Evolutionary conservation across 2,888 invertebrate species (phyloP).

Genomic region (Agrochola circellaris): DNA sequence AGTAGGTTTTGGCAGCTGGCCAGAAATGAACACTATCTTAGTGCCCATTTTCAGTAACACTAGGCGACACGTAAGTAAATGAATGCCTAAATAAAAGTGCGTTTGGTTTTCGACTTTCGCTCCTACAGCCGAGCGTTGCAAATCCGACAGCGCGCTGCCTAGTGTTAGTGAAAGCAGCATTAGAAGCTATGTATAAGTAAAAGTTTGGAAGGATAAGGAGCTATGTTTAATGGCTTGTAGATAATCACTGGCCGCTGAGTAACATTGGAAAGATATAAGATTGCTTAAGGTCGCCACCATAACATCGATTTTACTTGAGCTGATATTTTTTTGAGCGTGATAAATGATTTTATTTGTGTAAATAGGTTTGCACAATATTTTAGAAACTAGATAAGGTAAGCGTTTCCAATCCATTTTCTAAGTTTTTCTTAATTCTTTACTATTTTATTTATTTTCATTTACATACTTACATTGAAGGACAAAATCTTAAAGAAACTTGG

Average conservation of each 20-base stretch:
- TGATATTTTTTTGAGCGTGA: not conserved
- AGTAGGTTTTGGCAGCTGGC: slow-evolving; percentile 42
- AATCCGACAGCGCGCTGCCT: not conserved
- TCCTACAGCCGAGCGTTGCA: not conserved
- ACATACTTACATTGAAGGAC: too few species aligned
- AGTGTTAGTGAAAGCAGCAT: not conserved
- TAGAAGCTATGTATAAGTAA: not conserved
- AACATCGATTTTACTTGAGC: not conserved
- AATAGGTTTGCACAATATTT: too few species aligned
- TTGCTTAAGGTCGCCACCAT: not conserved
- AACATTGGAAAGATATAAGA: slow-evolving; percentile 33
- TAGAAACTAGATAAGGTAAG: too few species aligned
- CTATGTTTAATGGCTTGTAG: slow-evolving; percentile 48
- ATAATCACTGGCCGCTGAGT: slow-evolving; percentile 46
- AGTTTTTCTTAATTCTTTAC: too few species aligned
- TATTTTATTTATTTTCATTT: too few species aligned
- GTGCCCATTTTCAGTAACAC: not conserved
- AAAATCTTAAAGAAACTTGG: too few species aligned
- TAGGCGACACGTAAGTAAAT: not conserved
- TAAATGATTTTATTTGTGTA: not conserved
- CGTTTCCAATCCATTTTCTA: too few species aligned
- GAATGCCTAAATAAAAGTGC: not conserved
- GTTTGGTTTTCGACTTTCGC: not conserved
- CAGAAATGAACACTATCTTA: slow-evolving; percentile 30
- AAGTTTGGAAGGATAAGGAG: slow-evolving; percentile 35